Percentiles rank a stretch among this genome's conserved stretches.
phyloP scores from a whole-genome alignment of 2,888 invertebrate species.

The Orgyia antiqua region DNA sequence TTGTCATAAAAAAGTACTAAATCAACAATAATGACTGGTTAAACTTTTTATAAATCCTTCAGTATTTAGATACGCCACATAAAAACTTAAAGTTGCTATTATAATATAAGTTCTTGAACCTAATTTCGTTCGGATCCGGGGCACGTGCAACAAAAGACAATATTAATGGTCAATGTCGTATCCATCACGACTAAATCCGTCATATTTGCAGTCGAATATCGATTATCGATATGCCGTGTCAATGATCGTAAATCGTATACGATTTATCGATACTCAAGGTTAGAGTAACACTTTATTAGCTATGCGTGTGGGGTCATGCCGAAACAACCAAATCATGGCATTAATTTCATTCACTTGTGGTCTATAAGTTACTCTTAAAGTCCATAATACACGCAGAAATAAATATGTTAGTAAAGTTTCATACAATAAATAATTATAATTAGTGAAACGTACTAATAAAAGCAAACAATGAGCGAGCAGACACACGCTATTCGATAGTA shows the following conservation, averaged over 20 bases:
- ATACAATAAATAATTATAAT: constrained; percentile 35
- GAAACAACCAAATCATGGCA: constrained; percentile 28
- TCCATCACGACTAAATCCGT: constrained; percentile 58
- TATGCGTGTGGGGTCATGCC: constrained; percentile 16
- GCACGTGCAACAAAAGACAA: constrained; percentile 55
- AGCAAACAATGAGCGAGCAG: constrained; percentile 17
- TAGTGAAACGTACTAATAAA: constrained; percentile 30
- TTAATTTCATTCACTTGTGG: neutral
- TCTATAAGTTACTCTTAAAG: neutral
- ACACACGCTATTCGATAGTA: constrained; percentile 20
- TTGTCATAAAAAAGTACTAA: constrained; percentile 13
- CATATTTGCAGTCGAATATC: constrained; percentile 46
- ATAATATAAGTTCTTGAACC: constrained; percentile 52
- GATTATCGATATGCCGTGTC: constrained; percentile 48
- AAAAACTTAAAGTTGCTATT: constrained; percentile 26
- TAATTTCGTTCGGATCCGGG: constrained; percentile 61
- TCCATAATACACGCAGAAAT: neutral
- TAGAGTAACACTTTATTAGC: constrained; percentile 18
- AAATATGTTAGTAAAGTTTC: constrained; percentile 19
- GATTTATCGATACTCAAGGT: constrained; percentile 37
- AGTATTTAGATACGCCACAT: constrained; percentile 22
- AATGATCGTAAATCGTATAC: constrained; percentile 46
- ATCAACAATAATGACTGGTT: neutral
- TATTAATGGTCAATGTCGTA: constrained; percentile 59
- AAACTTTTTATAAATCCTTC: constrained; percentile 10